These are phyloP conservation scores for Drosophila limbata DNA, from an alignment of 2,888 invertebrate genomes.

Conservation along the genomic window DNA sequence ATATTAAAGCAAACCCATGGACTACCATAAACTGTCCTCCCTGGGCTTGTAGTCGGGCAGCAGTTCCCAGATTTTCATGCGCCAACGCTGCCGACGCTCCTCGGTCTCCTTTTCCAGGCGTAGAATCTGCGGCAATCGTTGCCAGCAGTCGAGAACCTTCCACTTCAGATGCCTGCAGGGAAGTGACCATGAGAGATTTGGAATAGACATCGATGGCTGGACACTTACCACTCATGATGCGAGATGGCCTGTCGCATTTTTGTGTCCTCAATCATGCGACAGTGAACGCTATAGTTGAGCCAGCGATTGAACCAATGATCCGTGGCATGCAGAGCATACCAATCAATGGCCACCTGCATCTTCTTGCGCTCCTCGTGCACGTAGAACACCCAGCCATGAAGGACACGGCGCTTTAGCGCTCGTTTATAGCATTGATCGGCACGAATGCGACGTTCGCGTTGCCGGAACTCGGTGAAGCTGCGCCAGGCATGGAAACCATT, in stretches of 20 bases:
- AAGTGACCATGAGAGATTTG: not conserved
- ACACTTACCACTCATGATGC: constrained; percentile 84
- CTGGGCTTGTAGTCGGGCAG: constrained; percentile 89
- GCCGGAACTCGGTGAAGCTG: constrained; percentile 86
- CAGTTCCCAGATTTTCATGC: constrained; percentile 90
- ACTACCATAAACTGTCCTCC: constrained; percentile 74
- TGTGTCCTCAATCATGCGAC: constrained; percentile 86
- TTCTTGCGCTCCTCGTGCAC: constrained; percentile 85
- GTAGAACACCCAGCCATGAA: constrained; percentile 86
- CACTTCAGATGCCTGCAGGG: constrained; percentile 84
- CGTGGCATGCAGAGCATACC: constrained; percentile 88
- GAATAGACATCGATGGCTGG: not conserved
- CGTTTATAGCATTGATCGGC: constrained; percentile 87
- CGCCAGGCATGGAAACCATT: constrained; percentile 87
- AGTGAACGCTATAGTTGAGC: constrained; percentile 85
- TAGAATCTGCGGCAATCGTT: constrained; percentile 88
- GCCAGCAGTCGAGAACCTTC: constrained; percentile 87
- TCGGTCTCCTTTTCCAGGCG: constrained; percentile 89
- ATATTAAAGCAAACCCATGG: constrained; percentile 6
- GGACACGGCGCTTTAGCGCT: constrained; percentile 85
- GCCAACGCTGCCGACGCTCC: constrained; percentile 89
- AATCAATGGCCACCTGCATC: constrained; percentile 90
- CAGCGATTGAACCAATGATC: constrained; percentile 87
- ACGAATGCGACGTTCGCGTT: constrained; percentile 86
- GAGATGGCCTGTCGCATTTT: constrained; percentile 85